Evolutionary conservation across 2,888 invertebrate genomes (phyloP).

Genomic region (Philereme vetulata): DNA sequence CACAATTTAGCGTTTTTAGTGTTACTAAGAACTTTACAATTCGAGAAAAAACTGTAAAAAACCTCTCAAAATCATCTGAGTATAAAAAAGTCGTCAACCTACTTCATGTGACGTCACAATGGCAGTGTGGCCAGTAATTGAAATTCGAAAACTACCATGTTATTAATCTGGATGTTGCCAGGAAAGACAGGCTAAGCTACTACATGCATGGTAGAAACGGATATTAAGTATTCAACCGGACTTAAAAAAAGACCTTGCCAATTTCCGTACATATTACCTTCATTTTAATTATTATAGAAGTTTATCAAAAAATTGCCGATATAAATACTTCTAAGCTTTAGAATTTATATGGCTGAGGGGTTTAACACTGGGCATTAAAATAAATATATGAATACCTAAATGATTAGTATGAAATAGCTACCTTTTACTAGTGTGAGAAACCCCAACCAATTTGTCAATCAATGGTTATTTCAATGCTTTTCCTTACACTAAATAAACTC

Average conservation of each 20-base stretch:
- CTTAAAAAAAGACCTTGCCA: slow-evolving; percentile 5
- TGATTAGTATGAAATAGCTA: no score
- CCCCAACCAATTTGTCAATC: no score
- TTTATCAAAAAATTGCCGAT: no score
- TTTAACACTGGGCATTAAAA: no score
- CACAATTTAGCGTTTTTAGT: slow-evolving; percentile 60
- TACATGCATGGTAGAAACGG: slow-evolving; percentile 12
- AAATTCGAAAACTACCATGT: slow-evolving; percentile 30
- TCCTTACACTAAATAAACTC: no score
- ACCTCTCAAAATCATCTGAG: slow-evolving; percentile 68
- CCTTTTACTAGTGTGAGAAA: no score
- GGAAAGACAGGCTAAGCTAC: neutral
- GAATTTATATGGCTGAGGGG: no score
- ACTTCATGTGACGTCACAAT: slow-evolving; percentile 77
- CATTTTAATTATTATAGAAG: no score
- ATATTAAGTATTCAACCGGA: slow-evolving; percentile 2
- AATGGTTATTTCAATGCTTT: no score
- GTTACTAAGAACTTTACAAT: slow-evolving; percentile 60
- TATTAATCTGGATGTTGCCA: slow-evolving; percentile 17
- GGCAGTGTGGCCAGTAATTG: slow-evolving; percentile 64
- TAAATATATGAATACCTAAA: no score
- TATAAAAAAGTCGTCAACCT: slow-evolving; percentile 74
- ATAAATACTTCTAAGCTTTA: no score
- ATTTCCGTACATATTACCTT: neutral
- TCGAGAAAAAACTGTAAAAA: slow-evolving; percentile 65